These are phyloP conservation scores for Chiroxiphia lanceolata DNA, from an alignment of 2,797 vertebrate species.

Conservation along the genomic window DNA sequence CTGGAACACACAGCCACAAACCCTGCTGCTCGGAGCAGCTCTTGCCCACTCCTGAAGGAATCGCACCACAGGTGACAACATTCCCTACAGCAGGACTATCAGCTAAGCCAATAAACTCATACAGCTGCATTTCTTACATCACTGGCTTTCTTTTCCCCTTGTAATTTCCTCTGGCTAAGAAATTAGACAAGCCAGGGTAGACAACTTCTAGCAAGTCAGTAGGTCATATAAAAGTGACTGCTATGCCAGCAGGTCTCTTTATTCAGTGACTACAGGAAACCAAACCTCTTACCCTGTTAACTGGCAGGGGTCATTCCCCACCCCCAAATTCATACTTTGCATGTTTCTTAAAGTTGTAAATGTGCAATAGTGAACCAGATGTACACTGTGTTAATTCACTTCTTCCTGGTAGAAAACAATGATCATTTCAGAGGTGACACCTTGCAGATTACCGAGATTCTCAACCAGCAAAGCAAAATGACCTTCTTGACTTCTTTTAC, in stretches of 20 bases:
- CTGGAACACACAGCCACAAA: background rate
- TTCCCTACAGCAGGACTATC: background rate
- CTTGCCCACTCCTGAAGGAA: background rate
- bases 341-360: background rate
- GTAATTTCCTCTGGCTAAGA: constrained; percentile 31
- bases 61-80: background rate
- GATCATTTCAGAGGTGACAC: background rate
- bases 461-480: background rate
- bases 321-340: background rate
- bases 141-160: background rate
- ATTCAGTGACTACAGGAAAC: background rate
- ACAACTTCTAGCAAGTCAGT: constrained; percentile 31
- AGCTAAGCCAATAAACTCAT: background rate
- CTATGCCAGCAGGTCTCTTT: constrained; percentile 26
- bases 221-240: background rate
- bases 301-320: background rate
- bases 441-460: background rate
- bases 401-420: background rate
- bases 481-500: background rate
- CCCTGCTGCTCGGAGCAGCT: background rate
- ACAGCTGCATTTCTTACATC: background rate
- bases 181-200: constrained; percentile 6
- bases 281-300: background rate
- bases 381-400: background rate
- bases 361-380: background rate